These are phyloP conservation scores for Prionailurus bengalensis DNA, from an alignment of 2,113 vertebrate species.

Conservation along the genomic window DNA sequence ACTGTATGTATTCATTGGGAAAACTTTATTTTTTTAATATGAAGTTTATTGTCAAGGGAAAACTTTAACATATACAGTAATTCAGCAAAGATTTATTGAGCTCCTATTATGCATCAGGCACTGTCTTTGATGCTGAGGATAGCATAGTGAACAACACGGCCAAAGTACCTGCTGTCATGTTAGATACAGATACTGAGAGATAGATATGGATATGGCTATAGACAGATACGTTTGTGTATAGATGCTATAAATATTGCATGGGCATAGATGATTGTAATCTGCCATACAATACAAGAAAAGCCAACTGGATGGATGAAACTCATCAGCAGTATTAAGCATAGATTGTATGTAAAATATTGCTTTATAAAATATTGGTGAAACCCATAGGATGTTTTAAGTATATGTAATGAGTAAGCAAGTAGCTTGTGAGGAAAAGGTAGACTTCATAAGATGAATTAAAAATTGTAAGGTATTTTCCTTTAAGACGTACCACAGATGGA, in stretches of 20 bases:
- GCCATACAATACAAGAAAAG: slow-evolving; percentile 2
- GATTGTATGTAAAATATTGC: neutral
- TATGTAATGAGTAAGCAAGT: neutral
- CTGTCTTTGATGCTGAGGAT: neutral
- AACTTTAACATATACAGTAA: neutral
- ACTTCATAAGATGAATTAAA: neutral
- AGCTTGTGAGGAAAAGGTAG: neutral
- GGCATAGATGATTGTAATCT: neutral
- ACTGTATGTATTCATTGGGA: neutral
- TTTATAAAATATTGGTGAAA: neutral
- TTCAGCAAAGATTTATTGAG: neutral
- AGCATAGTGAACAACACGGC: neutral
- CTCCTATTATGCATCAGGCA: slow-evolving; percentile 23
- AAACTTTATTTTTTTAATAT: neutral
- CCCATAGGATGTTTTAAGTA: neutral
- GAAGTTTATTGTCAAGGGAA: neutral
- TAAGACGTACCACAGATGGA: neutral
- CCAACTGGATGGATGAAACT: neutral
- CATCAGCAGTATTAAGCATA: neutral
- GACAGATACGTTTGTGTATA: neutral
- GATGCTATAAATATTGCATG: neutral
- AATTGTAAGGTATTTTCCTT: neutral
- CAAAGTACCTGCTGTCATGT: neutral
- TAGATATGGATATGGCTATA: neutral
- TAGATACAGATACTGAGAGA: neutral